Evolutionary conservation across 2,888 invertebrate genomes (phyloP), one percentile per base, ranked within the genome.

Genomic region (Ormyrus nitidulus): DNA sequence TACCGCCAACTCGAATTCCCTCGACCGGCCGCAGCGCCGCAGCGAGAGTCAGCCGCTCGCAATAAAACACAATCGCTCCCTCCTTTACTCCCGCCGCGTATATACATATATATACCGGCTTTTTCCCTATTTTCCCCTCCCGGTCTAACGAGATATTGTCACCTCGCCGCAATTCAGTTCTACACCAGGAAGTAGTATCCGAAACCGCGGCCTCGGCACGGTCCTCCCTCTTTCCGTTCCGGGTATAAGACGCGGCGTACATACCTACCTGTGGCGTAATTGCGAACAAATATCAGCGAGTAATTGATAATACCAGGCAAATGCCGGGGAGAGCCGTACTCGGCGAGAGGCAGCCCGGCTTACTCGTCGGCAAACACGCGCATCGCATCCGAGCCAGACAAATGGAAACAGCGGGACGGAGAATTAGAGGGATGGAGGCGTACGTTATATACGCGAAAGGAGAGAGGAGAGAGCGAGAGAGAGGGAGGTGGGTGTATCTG

Each of bases 111-210:
- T 74, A 8, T 48, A 53, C 13, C 34, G 10, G 7, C 49, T 19
- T 49, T 7, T 48, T 13, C 51, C 6, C 65, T 9, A 11, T 51
- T 58, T 9, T 56, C 51, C 13, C 56, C 13, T 11, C 7, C n/a
- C 53, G 49, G 49, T 3, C 76, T 81, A 81, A 79, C 81, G 78
- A 79, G 81, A 78, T 70, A 81, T 78, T 81, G 81, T 81, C 81
- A 73, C 75, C 73, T 71, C 10, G 78, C 61, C 34, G 64, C 58
- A 53, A 69, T 77, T 71, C 62, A 53, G 62, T 53, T 59, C 54
- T n/a, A 61, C 19, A 19, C 6, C 51, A 54, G 65, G 19, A 78
- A 78, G 78, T 77, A 19, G 19, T 19, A 19, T 1, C 44, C 10
- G 53, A 61, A 69, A 76, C 61, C 76, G 64, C 56, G 64, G 46